Conservation (phyloP, 2,113 vertebrate species). For the Macheiramphus alcinus region DNA sequence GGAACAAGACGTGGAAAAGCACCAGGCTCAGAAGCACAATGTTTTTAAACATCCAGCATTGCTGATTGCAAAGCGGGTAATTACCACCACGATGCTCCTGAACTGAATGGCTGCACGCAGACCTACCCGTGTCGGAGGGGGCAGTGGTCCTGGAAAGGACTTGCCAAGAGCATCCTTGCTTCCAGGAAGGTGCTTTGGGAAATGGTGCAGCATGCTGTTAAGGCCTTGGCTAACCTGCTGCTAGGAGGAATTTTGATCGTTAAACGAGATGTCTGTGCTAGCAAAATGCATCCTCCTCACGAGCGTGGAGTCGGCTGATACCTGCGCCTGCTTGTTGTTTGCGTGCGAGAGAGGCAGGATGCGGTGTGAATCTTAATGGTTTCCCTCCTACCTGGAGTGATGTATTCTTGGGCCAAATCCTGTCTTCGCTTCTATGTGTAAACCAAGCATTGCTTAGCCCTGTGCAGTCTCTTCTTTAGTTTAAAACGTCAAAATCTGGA, state of each 20-base stretch:
- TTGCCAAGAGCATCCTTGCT: neutral
- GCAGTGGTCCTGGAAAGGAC: neutral
- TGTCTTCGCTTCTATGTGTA: neutral
- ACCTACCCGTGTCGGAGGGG: accelerated
- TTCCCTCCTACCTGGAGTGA: neutral
- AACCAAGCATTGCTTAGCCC: neutral
- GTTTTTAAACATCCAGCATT: neutral
- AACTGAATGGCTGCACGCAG: neutral
- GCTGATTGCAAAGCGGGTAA: neutral
- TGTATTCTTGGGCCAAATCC: neutral
- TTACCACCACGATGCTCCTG: neutral
- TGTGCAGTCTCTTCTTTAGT: neutral
- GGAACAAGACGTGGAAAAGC: neutral
- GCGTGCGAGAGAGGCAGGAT: neutral
- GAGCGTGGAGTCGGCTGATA: neutral
- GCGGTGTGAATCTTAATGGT: neutral
- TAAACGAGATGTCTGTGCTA: neutral
- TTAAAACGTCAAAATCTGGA: neutral
- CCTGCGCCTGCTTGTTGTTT: neutral
- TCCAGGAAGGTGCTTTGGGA: neutral
- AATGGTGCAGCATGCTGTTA: accelerated
- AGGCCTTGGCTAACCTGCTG: neutral
- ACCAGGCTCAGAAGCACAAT: neutral
- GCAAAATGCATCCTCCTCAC: neutral
- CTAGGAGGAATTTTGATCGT: neutral